These are phyloP conservation scores for Proales similis DNA, from an alignment of 1,140 invertebrate species.

Conservation along the genomic window DNA sequence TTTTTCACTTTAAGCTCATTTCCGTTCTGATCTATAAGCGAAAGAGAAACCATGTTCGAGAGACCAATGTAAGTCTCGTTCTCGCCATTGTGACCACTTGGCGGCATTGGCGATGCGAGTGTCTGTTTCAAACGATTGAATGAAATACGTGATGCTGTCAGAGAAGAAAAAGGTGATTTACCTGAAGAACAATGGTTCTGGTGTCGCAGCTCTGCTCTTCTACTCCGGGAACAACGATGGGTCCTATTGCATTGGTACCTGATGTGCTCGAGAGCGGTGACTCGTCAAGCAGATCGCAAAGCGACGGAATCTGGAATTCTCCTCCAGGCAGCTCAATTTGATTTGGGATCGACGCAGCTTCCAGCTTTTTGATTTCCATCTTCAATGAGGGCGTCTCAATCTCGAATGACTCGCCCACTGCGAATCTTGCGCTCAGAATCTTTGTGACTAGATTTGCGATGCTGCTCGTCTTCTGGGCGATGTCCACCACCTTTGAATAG, in stretches of 20 bases:
- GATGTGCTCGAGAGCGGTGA: not conserved
- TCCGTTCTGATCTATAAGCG: conserved; percentile 2
- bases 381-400: conserved; percentile 17
- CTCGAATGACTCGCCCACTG: conserved; percentile 6
- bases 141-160: too few relatives aligned
- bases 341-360: not conserved
- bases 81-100: conserved; percentile 7
- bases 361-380: conserved; percentile 8
- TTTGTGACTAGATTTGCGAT: conserved; percentile 4
- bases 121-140: too few relatives aligned
- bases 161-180: too few relatives aligned
- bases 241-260: not conserved
- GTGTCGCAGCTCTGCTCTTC: not conserved
- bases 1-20: not conserved
- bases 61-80: conserved; percentile 31
- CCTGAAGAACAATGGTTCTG: conserved; percentile 21
- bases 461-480: not conserved
- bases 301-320: not conserved
- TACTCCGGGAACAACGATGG: too few relatives aligned
- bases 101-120: conserved; percentile 10
- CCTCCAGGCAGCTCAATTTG: not conserved
- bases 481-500: conserved; percentile 13
- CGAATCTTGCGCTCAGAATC: not conserved
- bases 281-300: conserved; percentile 1
- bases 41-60: conserved; percentile 20